Evolutionary conservation across 2,888 invertebrate species (phyloP), one percentile per base, ranked within the genome.

Genomic region (Lamellibrachia columna): DNA sequence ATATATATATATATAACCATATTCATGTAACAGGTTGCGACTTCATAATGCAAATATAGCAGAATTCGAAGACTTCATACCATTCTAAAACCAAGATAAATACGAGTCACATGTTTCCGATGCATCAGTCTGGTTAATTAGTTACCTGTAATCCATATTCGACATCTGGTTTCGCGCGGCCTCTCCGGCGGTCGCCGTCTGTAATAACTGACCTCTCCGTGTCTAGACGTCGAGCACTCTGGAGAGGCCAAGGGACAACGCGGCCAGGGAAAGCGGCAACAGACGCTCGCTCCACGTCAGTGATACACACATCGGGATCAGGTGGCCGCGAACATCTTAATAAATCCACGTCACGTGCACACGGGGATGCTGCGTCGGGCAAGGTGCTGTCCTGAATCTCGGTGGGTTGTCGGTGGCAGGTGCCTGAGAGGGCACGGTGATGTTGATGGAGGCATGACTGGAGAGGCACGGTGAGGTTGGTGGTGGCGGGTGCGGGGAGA

Each of bases 291-390:
- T 75, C 11, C 40, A 40, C 75, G 75, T 75, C 75, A 75, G 22
- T 75, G 75, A 75, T 75, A 15, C 75, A 75, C 75, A 22, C 75
- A 15, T 75, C 75, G 22, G n/a, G 15, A 75, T 75, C 75, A 75
- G 75, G 75, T 75, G 75, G 75, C 75, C 15, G 75, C 22, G 75
- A 75, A 75, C 75, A 75, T 75, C 75, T 75, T 75, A 75, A 75
- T 75, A 75, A 75, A 75, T 75, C 75, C 75, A 75, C 75, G 75
- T 75, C 75, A 75, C 75, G 75, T 75, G 75, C 22, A 22, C 75
- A 6, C 22, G 3, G 75, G 75, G 75, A 75, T 75, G 75, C 75
- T 11, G 75, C 75, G 22, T 75, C 75, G n/a, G 75, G 75, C 75
- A 75, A 75, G 22, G 75, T 75, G 75, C 75, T 75, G 75, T 11